Conservation (phyloP, 1,140 invertebrate genomes). For the Tetramorium simillimum region DNA sequence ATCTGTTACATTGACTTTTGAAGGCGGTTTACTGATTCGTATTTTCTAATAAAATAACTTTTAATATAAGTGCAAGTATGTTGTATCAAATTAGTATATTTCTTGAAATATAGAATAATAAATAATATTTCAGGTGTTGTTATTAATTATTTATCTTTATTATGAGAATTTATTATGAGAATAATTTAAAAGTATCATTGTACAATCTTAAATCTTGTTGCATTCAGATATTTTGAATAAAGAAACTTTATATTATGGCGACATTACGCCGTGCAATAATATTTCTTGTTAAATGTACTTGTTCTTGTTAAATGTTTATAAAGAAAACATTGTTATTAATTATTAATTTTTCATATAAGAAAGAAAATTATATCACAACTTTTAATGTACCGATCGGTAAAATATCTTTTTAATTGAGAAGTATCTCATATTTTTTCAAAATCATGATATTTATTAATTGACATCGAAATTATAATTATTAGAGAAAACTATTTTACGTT, state of each 20-base stretch:
- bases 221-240: background rate
- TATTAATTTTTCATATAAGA: background rate
- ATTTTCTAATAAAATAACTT: background rate
- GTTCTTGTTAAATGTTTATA: background rate
- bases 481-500: background rate
- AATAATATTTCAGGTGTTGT: background rate
- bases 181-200: background rate
- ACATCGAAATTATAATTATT: background rate
- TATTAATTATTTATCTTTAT: background rate
- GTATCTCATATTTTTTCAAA: background rate
- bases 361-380: background rate
- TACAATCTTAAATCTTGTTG: background rate
- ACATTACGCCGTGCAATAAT: background rate
- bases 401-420: background rate
- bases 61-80: background rate
- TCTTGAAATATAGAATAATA: background rate
- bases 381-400: slow-evolving; percentile 26
- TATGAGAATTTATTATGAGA: background rate
- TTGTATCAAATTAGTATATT: background rate
- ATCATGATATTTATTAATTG: background rate
- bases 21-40: background rate
- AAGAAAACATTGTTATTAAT: background rate
- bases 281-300: background rate
- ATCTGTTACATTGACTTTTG: background rate
- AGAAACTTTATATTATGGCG: background rate